Percentiles rank a stretch among this genome's conserved stretches.
Conservation (phyloP, 1,140 invertebrate species). For the Asobara japonica region DNA sequence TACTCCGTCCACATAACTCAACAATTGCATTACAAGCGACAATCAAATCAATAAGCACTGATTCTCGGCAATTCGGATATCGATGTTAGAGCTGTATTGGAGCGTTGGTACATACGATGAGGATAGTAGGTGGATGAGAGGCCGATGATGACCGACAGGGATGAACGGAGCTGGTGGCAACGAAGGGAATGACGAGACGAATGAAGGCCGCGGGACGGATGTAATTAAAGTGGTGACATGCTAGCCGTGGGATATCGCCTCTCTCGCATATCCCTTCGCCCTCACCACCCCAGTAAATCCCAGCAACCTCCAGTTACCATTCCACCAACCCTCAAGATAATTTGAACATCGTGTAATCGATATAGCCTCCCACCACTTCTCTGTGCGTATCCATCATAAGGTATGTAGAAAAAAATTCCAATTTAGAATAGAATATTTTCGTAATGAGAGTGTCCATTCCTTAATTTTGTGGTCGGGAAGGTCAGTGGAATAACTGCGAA, state of each 20-base stretch:
- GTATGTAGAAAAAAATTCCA: too few relatives aligned
- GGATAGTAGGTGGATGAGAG: conserved; percentile 6
- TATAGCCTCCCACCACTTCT: conserved; percentile 39
- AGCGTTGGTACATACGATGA: neutral
- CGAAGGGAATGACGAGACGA: conserved; percentile 11
- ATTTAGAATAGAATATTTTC: too few relatives aligned
- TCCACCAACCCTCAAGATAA: conserved; percentile 51
- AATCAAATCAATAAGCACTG: conserved; percentile 1
- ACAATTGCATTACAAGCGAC: neutral
- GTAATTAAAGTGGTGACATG: conserved; percentile 62
- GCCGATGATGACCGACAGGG: conserved; percentile 5
- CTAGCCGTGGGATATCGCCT: conserved; percentile 53
- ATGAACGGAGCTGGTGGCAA: neutral
- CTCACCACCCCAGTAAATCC: conserved; percentile 6
- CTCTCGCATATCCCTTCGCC: conserved; percentile 46
- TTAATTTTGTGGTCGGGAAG: too few relatives aligned
- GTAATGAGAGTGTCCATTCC: too few relatives aligned
- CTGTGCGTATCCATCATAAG: neutral
- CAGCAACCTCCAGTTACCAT: conserved; percentile 13
- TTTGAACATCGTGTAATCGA: conserved; percentile 59
- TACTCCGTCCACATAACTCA: neutral
- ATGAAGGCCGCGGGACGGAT: conserved; percentile 49
- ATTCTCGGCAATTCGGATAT: conserved; percentile 4
- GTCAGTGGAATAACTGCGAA: too few relatives aligned
- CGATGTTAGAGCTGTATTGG: neutral